A percentile compares a stretch with the other conserved stretches of the same genome.
Conservation (phyloP, 1,140 invertebrate species). For the Brachionus sp. region DNA sequence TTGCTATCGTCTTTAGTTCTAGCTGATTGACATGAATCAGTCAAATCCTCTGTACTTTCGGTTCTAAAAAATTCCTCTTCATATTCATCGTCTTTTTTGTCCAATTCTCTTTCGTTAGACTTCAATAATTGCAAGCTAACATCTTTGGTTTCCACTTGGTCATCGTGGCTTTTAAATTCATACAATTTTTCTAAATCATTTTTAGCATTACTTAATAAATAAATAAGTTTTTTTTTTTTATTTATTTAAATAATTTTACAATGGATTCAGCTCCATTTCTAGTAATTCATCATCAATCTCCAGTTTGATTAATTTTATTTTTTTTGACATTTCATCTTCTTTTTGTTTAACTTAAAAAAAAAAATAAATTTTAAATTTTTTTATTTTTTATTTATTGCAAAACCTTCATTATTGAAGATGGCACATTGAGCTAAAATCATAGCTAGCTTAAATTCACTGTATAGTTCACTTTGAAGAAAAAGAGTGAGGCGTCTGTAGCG, state of each 20-base stretch:
- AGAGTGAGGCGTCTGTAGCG: background rate
- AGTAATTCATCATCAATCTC: constrained; percentile 19
- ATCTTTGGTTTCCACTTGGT: background rate
- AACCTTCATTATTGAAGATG: constrained; percentile 38
- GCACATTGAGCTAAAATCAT: constrained; percentile 36
- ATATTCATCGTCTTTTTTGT: background rate
- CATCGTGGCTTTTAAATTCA: constrained; percentile 4
- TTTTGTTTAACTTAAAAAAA: constrained; percentile 16
- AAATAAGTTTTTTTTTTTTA: background rate
- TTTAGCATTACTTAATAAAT: constrained; percentile 39
- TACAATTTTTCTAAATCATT: constrained; percentile 28
- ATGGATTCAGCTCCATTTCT: constrained; percentile 34
- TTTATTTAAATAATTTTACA: constrained; percentile 29
- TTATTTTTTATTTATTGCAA: background rate
- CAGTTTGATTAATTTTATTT: background rate
- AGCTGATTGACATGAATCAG: background rate
- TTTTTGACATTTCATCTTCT: background rate
- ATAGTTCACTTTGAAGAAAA: constrained; percentile 20
- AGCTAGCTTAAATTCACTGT: constrained; percentile 23
- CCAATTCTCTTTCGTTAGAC: background rate
- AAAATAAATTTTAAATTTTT: background rate
- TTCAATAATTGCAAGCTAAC: background rate
- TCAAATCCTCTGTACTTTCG: background rate
- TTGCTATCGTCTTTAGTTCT: background rate
- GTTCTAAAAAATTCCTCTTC: background rate